A percentile compares a stretch with the other conserved stretches of the same genome.
phyloP scores from a whole-genome alignment of 2,797 vertebrate species.

The Xiphorhynchus erythropygius region DNA sequence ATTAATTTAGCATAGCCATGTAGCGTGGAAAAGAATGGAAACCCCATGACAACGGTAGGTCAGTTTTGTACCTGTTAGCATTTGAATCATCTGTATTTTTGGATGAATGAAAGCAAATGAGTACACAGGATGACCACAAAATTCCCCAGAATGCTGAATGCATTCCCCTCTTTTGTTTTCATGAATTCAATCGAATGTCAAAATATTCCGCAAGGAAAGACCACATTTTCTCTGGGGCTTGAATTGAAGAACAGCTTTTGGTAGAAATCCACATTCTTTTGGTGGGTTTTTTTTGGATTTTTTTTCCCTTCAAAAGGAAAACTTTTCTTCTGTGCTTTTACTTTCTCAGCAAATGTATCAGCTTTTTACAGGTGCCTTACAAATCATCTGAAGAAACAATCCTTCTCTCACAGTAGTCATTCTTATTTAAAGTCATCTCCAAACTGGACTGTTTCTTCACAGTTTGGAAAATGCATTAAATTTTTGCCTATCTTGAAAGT shows the following conservation, averaged over 20 bases:
- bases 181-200: not conserved
- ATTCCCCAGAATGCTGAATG: not conserved
- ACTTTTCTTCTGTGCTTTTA: not conserved
- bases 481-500: not conserved
- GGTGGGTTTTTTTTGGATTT: not conserved
- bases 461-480: not conserved
- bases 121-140: not conserved
- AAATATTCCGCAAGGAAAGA: not conserved
- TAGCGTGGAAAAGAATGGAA: not conserved
- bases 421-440: not conserved
- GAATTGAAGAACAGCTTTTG: not conserved
- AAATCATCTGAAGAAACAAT: not conserved
- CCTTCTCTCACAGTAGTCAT: not conserved
- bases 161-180: not conserved
- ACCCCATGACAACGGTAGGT: not conserved
- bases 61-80: not conserved
- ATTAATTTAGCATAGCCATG: constrained; percentile 33
- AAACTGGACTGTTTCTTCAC: not conserved
- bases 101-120: not conserved
- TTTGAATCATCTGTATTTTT: not conserved
- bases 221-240: not conserved
- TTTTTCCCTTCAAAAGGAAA: not conserved
- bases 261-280: not conserved
- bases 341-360: not conserved
- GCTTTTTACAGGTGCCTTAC: not conserved